Base-by-base conservation (phyloP, 2,888 invertebrate species). In the Chydorus sphaericus region DNA sequence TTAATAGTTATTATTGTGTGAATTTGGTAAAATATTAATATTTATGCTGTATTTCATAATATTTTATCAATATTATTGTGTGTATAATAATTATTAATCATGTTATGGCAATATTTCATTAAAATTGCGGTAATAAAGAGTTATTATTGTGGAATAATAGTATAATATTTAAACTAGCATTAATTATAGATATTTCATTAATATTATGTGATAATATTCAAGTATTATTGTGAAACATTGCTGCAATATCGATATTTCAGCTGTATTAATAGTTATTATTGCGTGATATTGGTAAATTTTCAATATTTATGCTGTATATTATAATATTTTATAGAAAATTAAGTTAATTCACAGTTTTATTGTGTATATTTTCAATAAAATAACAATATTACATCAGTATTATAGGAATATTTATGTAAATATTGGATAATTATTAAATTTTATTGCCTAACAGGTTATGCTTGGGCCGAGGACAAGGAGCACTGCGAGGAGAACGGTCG, bases 401-500 rank as follows among this genome's bases (percentile, higher is more conserved):
- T n/a, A n/a, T n/a, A n/a, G n/a, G n/a, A n/a, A n/a, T n/a, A n/a
- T n/a, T n/a, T n/a, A n/a, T n/a, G n/a, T n/a, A n/a, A n/a, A n/a
- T n/a, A n/a, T n/a, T n/a, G n/a, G n/a, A n/a, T n/a, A n/a, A n/a
- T n/a, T n/a, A n/a, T n/a, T n/a, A n/a, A n/a, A n/a, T n/a, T 14
- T 38, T n/a, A n/a, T 10, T 33, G n/a, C 10, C 39, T 53, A 11
- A 58, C 29, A 77, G 77, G 93, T 0, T 98, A 98, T 70, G 87
- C 91, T 23, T 98, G 98, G 98, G 96, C 97, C 1, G 98, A 98
- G 73, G 98, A 98, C 68, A 98, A 98, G 69, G 98, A 98, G 67
- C 98, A 98, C 69, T 99, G 98, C 73, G 98, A 99, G 70, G 98
- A 98, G 69, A 96, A 97, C 74, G 98, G 98, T 0, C 78, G 98